A percentile compares a stretch with the other conserved stretches of the same genome.
phyloP scores from a whole-genome alignment of 2,113 vertebrate species.

The Solenodon paradoxus region DNA sequence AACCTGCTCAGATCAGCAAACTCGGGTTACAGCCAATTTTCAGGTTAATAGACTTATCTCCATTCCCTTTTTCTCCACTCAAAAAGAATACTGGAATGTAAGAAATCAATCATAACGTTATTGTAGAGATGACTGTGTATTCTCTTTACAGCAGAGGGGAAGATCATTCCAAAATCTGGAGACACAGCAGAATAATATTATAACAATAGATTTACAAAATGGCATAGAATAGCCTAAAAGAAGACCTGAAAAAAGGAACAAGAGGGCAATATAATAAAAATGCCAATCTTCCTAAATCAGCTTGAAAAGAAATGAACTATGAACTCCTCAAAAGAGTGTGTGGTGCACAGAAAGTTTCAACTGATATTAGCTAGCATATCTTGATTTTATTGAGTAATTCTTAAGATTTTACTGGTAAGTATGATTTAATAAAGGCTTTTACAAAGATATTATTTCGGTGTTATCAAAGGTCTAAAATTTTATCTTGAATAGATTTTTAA shows the following conservation, averaged over 20 bases:
- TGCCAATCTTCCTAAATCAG: too few species aligned
- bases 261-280: too few species aligned
- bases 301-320: too few species aligned
- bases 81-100: neutral
- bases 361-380: too few species aligned
- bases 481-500: neutral
- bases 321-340: too few species aligned
- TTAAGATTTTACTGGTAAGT: neutral
- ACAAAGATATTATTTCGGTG: neutral
- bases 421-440: neutral
- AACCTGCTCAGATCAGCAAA: slow-evolving; percentile 18
- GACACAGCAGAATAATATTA: too few species aligned
- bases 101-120: slow-evolving; percentile 24
- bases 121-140: neutral
- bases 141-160: neutral
- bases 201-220: too few species aligned
- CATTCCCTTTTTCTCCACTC: neutral
- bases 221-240: too few species aligned
- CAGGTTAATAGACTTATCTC: slow-evolving; percentile 28
- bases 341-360: too few species aligned
- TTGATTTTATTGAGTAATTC: neutral
- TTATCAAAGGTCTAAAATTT: neutral
- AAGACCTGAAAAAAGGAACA: too few species aligned
- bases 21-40: slow-evolving; percentile 32
- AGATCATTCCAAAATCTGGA: slow-evolving; percentile 35